Base-by-base conservation (phyloP, 2,888 invertebrate species). In the Troilus luridus region DNA sequence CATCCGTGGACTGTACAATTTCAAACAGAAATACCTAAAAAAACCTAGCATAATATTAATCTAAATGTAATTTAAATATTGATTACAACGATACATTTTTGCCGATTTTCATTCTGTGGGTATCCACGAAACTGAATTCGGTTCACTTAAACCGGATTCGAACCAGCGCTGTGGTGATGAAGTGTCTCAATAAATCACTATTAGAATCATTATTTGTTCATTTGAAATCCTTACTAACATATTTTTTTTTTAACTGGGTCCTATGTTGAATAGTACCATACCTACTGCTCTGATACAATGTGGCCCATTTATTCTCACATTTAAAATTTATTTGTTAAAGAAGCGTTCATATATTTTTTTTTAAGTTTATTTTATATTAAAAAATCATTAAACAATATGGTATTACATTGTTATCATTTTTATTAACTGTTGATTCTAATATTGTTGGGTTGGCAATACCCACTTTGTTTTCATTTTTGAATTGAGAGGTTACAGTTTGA, bases 401-500 rank as follows among this genome's bases (percentile, higher is more conserved):
- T 67, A 67, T 24, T 67, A 24, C 10, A 1, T 41, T 27, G 24
- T 77, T 27, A 6, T 14, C 6, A 11, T 27, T 27, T 27, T 27
- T 24, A 67, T 67, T 17, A 14, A 6, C 14, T 41, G 41, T 19
- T 41, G 10, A 8, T 27, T 27, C 41, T 77, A 9, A 24, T 67
- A 24, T 14, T 5, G 8, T 77, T 41, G 72, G 24, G 56, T 85
- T 85, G 85, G 85, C 56, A 85, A 85, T n/a, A 54, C 54, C 21
- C 54, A 54, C 56, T 21, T 85, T 85, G 85, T 85, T 85, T 85
- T 85, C 56, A 58, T 85, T 85, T 58, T 85, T 56, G 56, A 58
- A 58, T 85, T 54, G 85, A 85, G 85, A 85, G 85, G 85, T 85
- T 85, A 56, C 85, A 85, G 17, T 85, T 56, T 85, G 7, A 54